A percentile compares a stretch with the other conserved stretches of the same genome.
Evolutionary conservation across 2,113 vertebrate genomes (phyloP).

Genomic region (Epinephelus cyanopodus): DNA sequence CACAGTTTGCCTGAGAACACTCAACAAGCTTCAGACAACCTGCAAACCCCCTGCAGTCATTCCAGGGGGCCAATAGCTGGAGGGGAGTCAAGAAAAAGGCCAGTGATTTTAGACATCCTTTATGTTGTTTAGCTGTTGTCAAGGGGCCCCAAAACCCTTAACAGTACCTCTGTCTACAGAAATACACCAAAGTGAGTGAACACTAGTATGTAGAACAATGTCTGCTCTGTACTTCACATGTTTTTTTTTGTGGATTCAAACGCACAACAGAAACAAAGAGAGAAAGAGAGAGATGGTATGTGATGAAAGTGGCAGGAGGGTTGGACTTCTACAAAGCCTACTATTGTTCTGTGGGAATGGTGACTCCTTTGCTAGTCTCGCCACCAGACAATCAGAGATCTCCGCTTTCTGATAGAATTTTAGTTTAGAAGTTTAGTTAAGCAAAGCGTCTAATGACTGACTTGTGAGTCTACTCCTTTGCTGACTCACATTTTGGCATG

Average conservation of each 20-base stretch:
- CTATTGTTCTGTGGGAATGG: constrained; percentile 39
- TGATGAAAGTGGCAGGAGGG: constrained; percentile 3
- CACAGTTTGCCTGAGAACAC: too few species aligned
- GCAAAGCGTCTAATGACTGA: too few species aligned
- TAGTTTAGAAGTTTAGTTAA: too few species aligned
- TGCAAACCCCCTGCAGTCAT: not conserved
- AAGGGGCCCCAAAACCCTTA: not conserved
- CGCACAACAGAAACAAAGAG: not conserved
- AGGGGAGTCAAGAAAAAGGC: not conserved
- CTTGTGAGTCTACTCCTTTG: too few species aligned
- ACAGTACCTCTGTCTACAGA: not conserved
- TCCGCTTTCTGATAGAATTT: too few species aligned
- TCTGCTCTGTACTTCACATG: constrained; percentile 22
- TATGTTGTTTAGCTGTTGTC: not conserved
- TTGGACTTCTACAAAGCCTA: constrained; percentile 44
- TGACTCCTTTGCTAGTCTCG: constrained; percentile 12
- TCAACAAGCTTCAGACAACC: not conserved
- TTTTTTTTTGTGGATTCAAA: constrained; percentile 38
- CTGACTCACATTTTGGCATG: constrained; percentile 27
- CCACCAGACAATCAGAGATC: too few species aligned
- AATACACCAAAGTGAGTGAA: constrained; percentile 8
- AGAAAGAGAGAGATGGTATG: not conserved
- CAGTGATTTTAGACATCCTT: not conserved
- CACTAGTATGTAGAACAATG: constrained; percentile 33
- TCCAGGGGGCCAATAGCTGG: not conserved